These are phyloP conservation scores for Diglossa cyanea DNA, from an alignment of 2,797 vertebrate species.

Conservation along the genomic window DNA sequence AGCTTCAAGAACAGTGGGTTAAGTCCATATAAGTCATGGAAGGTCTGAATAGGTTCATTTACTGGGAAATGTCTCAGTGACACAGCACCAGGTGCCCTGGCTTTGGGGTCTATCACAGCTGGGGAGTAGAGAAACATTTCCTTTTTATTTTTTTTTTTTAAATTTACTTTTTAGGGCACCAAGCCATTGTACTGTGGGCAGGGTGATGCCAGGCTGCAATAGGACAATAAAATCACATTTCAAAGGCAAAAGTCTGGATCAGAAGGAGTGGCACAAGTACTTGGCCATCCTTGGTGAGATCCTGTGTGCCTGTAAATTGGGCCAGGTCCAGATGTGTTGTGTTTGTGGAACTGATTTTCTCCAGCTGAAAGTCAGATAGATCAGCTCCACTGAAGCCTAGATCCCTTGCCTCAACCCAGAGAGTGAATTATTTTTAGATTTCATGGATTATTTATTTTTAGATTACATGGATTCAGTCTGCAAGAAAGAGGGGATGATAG, in stretches of 20 bases:
- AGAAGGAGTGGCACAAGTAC: neutral
- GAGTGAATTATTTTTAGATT: neutral
- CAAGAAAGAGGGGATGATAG: neutral
- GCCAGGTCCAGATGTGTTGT: neutral
- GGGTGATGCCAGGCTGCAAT: neutral
- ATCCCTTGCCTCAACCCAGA: neutral
- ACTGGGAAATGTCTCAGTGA: neutral
- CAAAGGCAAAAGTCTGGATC: neutral
- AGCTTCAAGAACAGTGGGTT: neutral
- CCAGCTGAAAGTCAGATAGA: neutral
- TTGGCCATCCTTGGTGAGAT: neutral
- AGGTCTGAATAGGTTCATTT: neutral
- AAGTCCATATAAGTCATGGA: neutral
- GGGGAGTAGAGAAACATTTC: neutral
- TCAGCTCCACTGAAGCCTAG: neutral
- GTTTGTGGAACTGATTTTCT: neutral
- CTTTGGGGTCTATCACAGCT: neutral
- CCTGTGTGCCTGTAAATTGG: neutral
- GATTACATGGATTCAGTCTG: neutral
- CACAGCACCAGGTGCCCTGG: neutral
- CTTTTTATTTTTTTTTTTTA: too few relatives aligned
- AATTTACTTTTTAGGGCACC: neutral
- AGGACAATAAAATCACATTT: neutral
- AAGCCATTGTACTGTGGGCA: too few relatives aligned
- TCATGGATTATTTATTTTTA: neutral